Conservation (phyloP, 2,888 invertebrate species). For the Thyatira batis region DNA sequence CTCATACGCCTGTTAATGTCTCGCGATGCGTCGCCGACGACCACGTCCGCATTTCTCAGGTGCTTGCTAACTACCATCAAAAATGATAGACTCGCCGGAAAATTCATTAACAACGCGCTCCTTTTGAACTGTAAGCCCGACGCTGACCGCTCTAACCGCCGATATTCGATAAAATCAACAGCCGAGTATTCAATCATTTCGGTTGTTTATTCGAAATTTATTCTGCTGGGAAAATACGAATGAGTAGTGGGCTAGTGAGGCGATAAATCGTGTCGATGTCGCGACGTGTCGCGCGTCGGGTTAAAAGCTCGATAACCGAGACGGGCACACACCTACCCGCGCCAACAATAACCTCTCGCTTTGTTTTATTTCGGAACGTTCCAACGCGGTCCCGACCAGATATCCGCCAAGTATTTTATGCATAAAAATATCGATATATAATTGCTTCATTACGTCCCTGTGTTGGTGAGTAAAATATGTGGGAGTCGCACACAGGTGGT, state of each 20-base stretch:
- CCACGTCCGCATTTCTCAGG: slow-evolving; percentile 33
- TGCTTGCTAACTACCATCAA: slow-evolving; percentile 18
- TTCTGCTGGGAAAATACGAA: slow-evolving; percentile 75
- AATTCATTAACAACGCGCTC: background rate
- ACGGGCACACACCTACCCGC: slow-evolving; percentile 75
- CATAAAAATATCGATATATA: slow-evolving; percentile 83
- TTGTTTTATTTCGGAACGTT: slow-evolving; percentile 77
- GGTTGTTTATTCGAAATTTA: slow-evolving; percentile 70
- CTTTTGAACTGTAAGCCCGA: background rate
- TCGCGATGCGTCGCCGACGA: slow-evolving; percentile 22
- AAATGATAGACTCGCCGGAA: background rate
- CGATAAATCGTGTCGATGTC: slow-evolving; percentile 79
- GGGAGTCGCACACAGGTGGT: slow-evolving; percentile 76
- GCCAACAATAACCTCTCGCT: slow-evolving; percentile 77
- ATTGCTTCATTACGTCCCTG: slow-evolving; percentile 83
- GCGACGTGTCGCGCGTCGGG: slow-evolving; percentile 79
- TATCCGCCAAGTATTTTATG: slow-evolving; percentile 81
- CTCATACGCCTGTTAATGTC: slow-evolving; percentile 31
- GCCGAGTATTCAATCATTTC: slow-evolving; percentile 64
- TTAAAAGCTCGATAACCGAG: slow-evolving; percentile 82
- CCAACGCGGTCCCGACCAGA: slow-evolving; percentile 64
- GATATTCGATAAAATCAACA: slow-evolving; percentile 30
- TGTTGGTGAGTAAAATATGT: slow-evolving; percentile 82
- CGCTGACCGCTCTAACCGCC: slow-evolving; percentile 16
- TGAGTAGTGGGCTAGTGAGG: slow-evolving; percentile 79